These are phyloP conservation scores for Lipophrys pholis DNA, from an alignment of 2,113 vertebrate species.

Conservation along the genomic window DNA sequence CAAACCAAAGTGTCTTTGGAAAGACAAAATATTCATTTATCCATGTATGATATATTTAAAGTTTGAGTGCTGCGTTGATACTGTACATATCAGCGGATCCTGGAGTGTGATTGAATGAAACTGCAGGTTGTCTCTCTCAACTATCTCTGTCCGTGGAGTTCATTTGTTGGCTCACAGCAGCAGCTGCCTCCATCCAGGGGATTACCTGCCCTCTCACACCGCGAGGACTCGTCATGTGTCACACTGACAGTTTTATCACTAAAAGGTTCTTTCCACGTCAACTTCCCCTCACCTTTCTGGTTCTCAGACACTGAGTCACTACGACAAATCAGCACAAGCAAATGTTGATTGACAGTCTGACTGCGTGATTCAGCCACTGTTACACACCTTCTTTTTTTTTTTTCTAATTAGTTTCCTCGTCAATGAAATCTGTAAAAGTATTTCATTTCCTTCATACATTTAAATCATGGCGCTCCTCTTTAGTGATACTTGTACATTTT, in stretches of 20 bases:
- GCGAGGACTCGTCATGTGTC: slow-evolving; percentile 1
- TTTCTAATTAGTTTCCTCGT: too few species aligned
- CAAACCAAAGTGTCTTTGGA: too few species aligned
- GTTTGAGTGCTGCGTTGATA: too few species aligned
- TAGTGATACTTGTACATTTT: too few species aligned
- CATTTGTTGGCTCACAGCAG: slow-evolving; percentile 35
- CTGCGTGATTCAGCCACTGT: too few species aligned
- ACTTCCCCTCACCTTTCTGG: slow-evolving; percentile 66
- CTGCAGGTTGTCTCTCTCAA: neutral
- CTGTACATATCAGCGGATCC: too few species aligned
- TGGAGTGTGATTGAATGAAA: too few species aligned
- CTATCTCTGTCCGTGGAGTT: slow-evolving; percentile 36
- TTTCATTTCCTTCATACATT: too few species aligned
- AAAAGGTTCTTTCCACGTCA: slow-evolving; percentile 80
- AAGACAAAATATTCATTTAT: neutral
- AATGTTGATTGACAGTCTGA: neutral
- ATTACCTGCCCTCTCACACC: slow-evolving; percentile 70
- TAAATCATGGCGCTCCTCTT: too few species aligned
- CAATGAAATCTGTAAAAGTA: too few species aligned
- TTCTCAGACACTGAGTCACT: slow-evolving; percentile 52
- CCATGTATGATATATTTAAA: too few species aligned
- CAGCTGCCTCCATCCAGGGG: slow-evolving; percentile 66
- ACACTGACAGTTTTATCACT: slow-evolving; percentile 57
- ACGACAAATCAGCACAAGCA: neutral
- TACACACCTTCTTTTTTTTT: neutral